Evolutionary conservation across 2,797 vertebrate genomes (phyloP), one percentile per base, ranked within the genome.

Genomic region (Hypotaenidia philippensis): DNA sequence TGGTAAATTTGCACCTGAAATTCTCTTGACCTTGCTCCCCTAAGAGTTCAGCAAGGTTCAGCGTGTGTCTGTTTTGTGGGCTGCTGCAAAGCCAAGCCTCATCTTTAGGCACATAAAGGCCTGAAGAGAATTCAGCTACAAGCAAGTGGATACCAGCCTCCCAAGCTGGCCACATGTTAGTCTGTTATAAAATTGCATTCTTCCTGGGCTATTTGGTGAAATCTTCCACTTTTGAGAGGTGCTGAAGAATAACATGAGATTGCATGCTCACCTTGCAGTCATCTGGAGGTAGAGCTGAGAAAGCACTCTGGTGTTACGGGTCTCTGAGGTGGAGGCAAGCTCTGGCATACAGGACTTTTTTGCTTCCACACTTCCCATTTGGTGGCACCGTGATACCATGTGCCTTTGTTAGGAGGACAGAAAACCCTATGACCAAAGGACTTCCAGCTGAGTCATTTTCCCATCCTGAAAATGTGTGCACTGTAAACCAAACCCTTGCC

Each of bases 1-100:
- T 65, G 32, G 77, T 89, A 84, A 85, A 87, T 83, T 10, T 74
- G 53, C 83, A 81, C 74, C 56, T 92, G 78, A 92, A 93, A 70
- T 87, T 90, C 75, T 44, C 52, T 63, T 92, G 88, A 66, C 78
- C 83, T 83, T 63, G 11, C 61, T 94, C 56, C 34, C 10, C 1
- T 32, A 17, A 74, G 64, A 66, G 27, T 75, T 80, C 63, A 88
- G 64, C 32, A 80, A 64, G 70, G 64, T 93, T 93, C 68, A 91
- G 38, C 22, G n/a, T 86, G 52, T 4, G 10, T 70, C 71, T 93
- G 34, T 16, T 81, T 82, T 93, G 90, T 64, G 70, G 81, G 21
- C 77, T 95, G 49, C 92, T 52, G 5, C 77, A 83, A 93, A 95
- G 52, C 57, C 66, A 59, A 72, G 21, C 20, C 29, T 72, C 2